Base-by-base conservation (phyloP, 2,888 invertebrate species). In the Hyles lineata region DNA sequence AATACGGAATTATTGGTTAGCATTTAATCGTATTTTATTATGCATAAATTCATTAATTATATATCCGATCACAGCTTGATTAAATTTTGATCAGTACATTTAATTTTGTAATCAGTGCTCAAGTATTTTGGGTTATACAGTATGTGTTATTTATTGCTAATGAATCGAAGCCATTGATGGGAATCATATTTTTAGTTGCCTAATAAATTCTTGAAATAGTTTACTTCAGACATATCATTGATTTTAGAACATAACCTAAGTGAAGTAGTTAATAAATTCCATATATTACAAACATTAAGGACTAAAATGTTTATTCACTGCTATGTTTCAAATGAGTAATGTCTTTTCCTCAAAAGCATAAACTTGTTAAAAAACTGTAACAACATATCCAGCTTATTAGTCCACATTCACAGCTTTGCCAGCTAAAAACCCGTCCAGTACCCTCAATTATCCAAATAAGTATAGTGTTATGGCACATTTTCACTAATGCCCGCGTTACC, bases 401-500 rank as follows among this genome's bases (percentile, higher is more conserved):
- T n/a, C 35, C 63, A 19, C 58, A 19, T 50, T 50, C 25, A 29
- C 7, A 62, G 32, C 61, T 71, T 71, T 21, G 55, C 29, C 50
- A 29, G 29, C 23, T 29, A 67, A 43, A 58, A 67, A 67, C 67
- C 25, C 2, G 67, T 50, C 32, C 35, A 25, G 23, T 72, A 72
- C 55, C 58, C 67, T 58, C 35, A 58, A 63, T 72, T 72, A 32
- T n/a, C 67, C 58, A 67, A 72, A 67, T 72, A 72, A 67, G 67
- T 67, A 23, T 67, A 72, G 35, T 55, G 63, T 61, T 70, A 73
- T 71, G 75, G 67, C 43, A 76, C 76, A 79, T 79, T 83, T 82
- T 79, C 73, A 76, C 77, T 76, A 75, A 77, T 75, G 77, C 76
- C 75, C 76, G 72, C n/a, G n/a, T 67, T 23, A 43, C 32, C 63